Conservation (phyloP, 2,888 invertebrate genomes). For the Eugnorisma glareosa region DNA sequence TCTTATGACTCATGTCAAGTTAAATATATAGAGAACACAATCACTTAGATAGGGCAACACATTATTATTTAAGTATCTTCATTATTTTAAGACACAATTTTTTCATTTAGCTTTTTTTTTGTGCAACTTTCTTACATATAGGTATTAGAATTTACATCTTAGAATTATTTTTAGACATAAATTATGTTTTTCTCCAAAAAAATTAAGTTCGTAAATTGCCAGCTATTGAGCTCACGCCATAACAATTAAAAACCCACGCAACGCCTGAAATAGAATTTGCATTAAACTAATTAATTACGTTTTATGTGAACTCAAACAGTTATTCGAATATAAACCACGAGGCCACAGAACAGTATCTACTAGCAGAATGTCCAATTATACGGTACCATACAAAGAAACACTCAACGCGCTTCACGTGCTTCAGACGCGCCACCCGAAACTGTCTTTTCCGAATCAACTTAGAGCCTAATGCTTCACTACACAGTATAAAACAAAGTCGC, state of each 20-base stretch:
- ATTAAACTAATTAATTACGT: slow-evolving; percentile 58
- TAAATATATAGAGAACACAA: slow-evolving; percentile 31
- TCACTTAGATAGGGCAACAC: slow-evolving; percentile 1
- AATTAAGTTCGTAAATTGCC: background rate
- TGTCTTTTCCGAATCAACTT: too few relatives aligned
- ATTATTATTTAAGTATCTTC: background rate
- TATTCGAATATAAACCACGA: slow-evolving; percentile 42
- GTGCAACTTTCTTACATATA: too few relatives aligned
- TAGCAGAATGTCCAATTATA: slow-evolving; percentile 12
- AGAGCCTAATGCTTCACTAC: too few relatives aligned
- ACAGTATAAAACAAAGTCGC: too few relatives aligned
- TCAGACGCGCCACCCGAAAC: too few relatives aligned
- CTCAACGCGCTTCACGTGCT: background rate
- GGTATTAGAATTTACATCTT: too few relatives aligned
- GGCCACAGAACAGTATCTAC: background rate
- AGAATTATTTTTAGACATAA: background rate
- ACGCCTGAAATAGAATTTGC: slow-evolving; percentile 29
- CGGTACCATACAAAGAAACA: background rate
- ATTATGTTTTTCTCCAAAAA: background rate
- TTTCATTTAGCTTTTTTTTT: background rate
- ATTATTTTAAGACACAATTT: background rate
- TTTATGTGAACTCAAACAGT: slow-evolving; percentile 48
- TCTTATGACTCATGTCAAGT: slow-evolving; percentile 32
- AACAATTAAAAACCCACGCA: background rate
- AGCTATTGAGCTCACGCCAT: background rate